Evolutionary conservation across 2,888 invertebrate species (phyloP).

Genomic region (Drosophila gaucha): DNA sequence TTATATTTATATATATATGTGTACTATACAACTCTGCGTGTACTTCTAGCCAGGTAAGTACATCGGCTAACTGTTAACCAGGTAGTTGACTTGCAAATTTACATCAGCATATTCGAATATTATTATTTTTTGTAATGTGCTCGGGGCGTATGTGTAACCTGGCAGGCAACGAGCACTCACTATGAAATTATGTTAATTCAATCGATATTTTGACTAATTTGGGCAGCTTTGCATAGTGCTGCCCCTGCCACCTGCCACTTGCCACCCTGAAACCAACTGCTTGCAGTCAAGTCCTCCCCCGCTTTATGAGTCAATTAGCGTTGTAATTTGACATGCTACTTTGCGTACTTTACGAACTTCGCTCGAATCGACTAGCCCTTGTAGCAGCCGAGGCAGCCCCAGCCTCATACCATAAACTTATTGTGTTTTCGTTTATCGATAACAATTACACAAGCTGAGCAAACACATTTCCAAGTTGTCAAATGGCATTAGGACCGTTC

Average conservation of each 20-base stretch:
- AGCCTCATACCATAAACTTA: neutral
- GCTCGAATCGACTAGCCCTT: neutral
- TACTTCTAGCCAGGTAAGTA: constrained; percentile 50
- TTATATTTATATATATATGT: constrained; percentile 7
- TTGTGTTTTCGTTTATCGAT: constrained; percentile 41
- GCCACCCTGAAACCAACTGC: neutral
- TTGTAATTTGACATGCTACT: constrained; percentile 67
- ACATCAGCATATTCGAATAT: constrained; percentile 25
- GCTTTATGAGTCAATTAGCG: constrained; percentile 66
- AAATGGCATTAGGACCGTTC: constrained; percentile 62
- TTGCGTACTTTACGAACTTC: constrained; percentile 23
- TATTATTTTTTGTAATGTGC: constrained; percentile 4
- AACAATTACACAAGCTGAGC: constrained; percentile 57
- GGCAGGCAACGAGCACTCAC: constrained; percentile 1
- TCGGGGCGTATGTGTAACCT: constrained; percentile 49
- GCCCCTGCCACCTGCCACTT: neutral
- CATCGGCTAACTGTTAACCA: neutral
- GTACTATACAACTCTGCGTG: constrained; percentile 35
- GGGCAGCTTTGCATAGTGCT: constrained; percentile 42
- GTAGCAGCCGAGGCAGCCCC: neutral
- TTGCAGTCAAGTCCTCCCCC: constrained; percentile 10
- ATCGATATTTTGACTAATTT: constrained; percentile 64
- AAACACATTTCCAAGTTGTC: constrained; percentile 68
- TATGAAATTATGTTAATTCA: constrained; percentile 68
- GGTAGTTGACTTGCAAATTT: constrained; percentile 49